Percentiles rank a stretch among this genome's conserved stretches.
Evolutionary conservation across 2,113 vertebrate species (phyloP).

Genomic region (Centrocercus urophasianus): DNA sequence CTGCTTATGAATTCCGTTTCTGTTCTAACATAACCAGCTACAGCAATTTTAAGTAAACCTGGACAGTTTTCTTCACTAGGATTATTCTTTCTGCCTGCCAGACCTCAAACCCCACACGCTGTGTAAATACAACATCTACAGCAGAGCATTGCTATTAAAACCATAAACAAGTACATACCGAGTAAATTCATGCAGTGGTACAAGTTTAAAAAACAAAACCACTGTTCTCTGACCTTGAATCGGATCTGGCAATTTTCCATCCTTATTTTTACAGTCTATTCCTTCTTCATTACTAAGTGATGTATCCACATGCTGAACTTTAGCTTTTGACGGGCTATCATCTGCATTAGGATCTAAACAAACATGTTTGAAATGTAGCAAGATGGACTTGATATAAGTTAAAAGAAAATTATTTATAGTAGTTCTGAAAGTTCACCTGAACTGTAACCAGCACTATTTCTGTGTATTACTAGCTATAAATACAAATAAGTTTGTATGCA

Average conservation of each 20-base stretch:
- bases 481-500: not conserved
- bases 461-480: not conserved
- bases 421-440: not conserved
- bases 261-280: not conserved
- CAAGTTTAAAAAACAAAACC: not conserved
- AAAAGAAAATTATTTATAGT: not conserved
- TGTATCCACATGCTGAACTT: not conserved
- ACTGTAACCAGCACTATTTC: not conserved
- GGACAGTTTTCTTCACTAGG: not conserved
- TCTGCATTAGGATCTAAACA: slow-evolving; percentile 13
- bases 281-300: not conserved
- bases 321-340: slow-evolving; percentile 16
- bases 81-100: not conserved
- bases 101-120: not conserved
- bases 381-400: not conserved
- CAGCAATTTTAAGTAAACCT: not conserved
- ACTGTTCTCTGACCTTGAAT: not conserved
- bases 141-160: not conserved
- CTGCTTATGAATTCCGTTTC: not conserved
- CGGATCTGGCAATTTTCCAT: not conserved
- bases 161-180: not conserved
- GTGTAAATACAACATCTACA: not conserved
- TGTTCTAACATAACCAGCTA: not conserved
- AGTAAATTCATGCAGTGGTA: not conserved
- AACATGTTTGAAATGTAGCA: slow-evolving; percentile 16